These are phyloP conservation scores for Nudaria mundana DNA, from an alignment of 2,888 invertebrate species.

Conservation along the genomic window DNA sequence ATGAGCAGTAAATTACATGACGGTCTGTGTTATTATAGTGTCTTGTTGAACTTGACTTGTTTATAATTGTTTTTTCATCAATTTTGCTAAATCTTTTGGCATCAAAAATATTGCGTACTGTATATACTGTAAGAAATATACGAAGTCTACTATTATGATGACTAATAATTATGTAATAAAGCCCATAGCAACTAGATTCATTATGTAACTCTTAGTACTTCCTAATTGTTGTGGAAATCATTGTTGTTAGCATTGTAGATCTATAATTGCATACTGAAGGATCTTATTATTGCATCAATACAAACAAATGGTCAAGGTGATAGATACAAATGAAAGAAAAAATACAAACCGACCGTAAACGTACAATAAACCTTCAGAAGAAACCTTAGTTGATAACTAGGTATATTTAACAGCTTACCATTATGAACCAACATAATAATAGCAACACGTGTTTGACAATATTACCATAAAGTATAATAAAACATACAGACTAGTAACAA, in stretches of 20 bases:
- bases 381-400: constrained; percentile 20
- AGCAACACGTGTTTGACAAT: constrained; percentile 24
- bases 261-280: constrained; percentile 22
- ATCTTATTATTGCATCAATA: constrained; percentile 9
- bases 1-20: constrained; percentile 61
- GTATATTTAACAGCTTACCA: constrained; percentile 15
- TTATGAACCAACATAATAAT: constrained; percentile 14
- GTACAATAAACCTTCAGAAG: constrained; percentile 23
- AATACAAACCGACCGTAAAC: constrained; percentile 20
- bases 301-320: constrained; percentile 12
- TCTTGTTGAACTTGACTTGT: constrained; percentile 65
- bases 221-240: constrained; percentile 11
- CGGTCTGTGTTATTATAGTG: constrained; percentile 55
- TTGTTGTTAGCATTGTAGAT: constrained; percentile 10
- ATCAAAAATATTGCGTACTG: too few species aligned
- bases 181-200: too few species aligned
- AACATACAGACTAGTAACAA: constrained; percentile 14
- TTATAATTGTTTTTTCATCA: constrained; percentile 37
- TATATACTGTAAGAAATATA: too few species aligned
- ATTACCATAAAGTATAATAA: constrained; percentile 22
- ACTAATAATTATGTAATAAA: too few species aligned
- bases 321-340: constrained; percentile 16
- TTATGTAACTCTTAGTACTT: too few species aligned
- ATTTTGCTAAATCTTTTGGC: constrained; percentile 17
- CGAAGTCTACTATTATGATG: too few species aligned